Conservation (phyloP, 2,113 vertebrate genomes). For the Gasterosteus aculeatus region DNA sequence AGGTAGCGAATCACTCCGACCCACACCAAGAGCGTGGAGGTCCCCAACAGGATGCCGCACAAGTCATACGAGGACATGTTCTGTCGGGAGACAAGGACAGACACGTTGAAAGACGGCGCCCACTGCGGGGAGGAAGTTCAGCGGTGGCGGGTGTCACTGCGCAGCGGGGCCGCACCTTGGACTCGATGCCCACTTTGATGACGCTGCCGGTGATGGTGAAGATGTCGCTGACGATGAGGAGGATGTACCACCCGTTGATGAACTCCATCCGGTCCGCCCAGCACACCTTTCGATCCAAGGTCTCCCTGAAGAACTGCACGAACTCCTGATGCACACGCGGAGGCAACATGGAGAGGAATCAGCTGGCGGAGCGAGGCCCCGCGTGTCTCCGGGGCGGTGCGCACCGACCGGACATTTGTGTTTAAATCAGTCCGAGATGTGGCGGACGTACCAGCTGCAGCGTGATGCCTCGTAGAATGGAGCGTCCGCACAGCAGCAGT, state of each 20-base stretch:
- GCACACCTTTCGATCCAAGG: slow-evolving; percentile 76
- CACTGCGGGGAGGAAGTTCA: not conserved
- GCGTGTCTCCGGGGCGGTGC: not conserved
- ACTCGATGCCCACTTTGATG: slow-evolving; percentile 93
- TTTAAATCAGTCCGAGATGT: too few relatives aligned
- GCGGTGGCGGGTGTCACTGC: not conserved
- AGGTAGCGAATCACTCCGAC: slow-evolving; percentile 96
- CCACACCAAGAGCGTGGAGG: slow-evolving; percentile 94
- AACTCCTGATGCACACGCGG: slow-evolving; percentile 83
- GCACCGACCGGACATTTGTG: not conserved
- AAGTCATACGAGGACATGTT: slow-evolving; percentile 89
- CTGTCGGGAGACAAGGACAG: slow-evolving; percentile 70
- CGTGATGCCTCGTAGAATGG: slow-evolving; percentile 87
- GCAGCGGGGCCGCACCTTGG: slow-evolving; percentile 82
- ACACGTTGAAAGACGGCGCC: not conserved
- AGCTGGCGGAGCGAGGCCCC: not conserved
- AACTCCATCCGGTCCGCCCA: slow-evolving; percentile 89
- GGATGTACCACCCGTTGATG: slow-evolving; percentile 94
- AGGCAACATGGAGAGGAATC: not conserved
- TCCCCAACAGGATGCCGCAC: slow-evolving; percentile 93
- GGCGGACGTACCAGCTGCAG: slow-evolving; percentile 83
- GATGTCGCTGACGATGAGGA: slow-evolving; percentile 91
- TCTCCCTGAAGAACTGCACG: slow-evolving; percentile 82
- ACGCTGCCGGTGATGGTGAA: slow-evolving; percentile 89
- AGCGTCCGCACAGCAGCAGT: slow-evolving; percentile 89